Percentiles rank a stretch among this genome's conserved stretches.
These are phyloP conservation scores for Drosophila pruinosa DNA, from an alignment of 1,140 invertebrate species.

Conservation along the genomic window DNA sequence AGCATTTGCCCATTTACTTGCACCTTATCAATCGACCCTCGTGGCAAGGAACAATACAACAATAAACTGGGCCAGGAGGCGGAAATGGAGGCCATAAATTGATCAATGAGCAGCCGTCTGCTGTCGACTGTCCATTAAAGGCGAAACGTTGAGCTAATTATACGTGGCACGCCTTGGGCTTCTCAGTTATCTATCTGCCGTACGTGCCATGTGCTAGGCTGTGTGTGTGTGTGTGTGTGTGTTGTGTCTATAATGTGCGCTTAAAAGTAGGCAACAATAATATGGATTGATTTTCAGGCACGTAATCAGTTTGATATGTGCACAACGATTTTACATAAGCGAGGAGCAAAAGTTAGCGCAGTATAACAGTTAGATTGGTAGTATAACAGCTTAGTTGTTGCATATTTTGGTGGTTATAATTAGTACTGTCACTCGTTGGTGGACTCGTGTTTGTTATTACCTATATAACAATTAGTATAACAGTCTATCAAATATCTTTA, in stretches of 20 bases:
- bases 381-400: not conserved
- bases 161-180: conserved; percentile 67
- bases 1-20: conserved; percentile 31
- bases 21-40: conserved; percentile 48
- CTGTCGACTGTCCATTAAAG: too few relatives aligned
- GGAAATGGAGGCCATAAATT: conserved; percentile 47
- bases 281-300: conserved; percentile 62
- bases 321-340: not conserved
- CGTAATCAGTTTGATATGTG: not conserved
- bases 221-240: not conserved
- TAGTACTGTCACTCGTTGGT: too few relatives aligned
- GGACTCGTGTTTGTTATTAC: too few relatives aligned
- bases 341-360: not conserved
- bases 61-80: conserved; percentile 46
- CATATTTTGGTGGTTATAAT: too few relatives aligned
- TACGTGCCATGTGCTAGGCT: not conserved
- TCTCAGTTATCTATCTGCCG: conserved; percentile 22
- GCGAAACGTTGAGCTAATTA: conserved; percentile 59
- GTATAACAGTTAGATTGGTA: not conserved
- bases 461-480: not conserved
- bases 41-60: not conserved
- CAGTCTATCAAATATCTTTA: too few relatives aligned
- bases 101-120: conserved; percentile 49
- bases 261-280: conserved; percentile 67
- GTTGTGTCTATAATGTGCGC: conserved; percentile 6